Evolutionary conservation across 2,797 vertebrate genomes (phyloP).

Genomic region (Salarias fasciatus): DNA sequence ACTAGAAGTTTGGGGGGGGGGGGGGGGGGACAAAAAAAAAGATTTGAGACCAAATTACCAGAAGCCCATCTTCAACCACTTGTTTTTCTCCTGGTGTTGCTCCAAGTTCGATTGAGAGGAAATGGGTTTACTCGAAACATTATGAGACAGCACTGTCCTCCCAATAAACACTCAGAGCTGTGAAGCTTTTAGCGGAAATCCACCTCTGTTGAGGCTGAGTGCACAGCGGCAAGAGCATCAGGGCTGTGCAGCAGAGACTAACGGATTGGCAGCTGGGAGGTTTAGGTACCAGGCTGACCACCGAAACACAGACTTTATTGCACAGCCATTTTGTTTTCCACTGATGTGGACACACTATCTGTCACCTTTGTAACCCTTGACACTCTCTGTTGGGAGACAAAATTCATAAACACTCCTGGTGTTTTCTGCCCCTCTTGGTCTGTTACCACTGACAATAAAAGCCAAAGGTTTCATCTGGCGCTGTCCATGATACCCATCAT

Average conservation of each 20-base stretch:
- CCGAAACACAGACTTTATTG: constrained; percentile 68
- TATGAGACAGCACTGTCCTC: constrained; percentile 51
- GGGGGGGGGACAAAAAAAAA: constrained; percentile 15
- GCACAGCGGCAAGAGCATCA: constrained; percentile 45
- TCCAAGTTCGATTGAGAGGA: constrained; percentile 43
- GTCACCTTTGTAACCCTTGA: constrained; percentile 54
- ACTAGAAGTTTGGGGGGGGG: constrained; percentile 4
- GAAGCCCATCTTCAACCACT: constrained; percentile 37
- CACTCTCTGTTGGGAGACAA: constrained; percentile 32
- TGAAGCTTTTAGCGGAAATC: constrained; percentile 63
- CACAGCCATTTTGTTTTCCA: constrained; percentile 68
- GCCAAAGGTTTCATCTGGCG: constrained; percentile 49
- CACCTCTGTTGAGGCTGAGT: constrained; percentile 63
- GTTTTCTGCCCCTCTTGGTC: constrained; percentile 25
- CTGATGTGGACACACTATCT: constrained; percentile 45
- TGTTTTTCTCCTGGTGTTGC: constrained; percentile 51
- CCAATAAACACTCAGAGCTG: constrained; percentile 61
- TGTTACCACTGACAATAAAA: constrained; percentile 33
- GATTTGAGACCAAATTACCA: constrained; percentile 37
- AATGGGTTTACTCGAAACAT: constrained; percentile 60
- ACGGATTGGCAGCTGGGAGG: constrained; percentile 57
- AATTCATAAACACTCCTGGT: constrained; percentile 26
- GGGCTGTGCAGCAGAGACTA: constrained; percentile 46
- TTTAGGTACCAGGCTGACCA: constrained; percentile 54
- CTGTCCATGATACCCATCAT: constrained; percentile 29